A percentile compares a stretch with the other conserved stretches of the same genome.
Evolutionary conservation across 2,113 vertebrate species (phyloP).

Genomic region (Chitala chitala): DNA sequence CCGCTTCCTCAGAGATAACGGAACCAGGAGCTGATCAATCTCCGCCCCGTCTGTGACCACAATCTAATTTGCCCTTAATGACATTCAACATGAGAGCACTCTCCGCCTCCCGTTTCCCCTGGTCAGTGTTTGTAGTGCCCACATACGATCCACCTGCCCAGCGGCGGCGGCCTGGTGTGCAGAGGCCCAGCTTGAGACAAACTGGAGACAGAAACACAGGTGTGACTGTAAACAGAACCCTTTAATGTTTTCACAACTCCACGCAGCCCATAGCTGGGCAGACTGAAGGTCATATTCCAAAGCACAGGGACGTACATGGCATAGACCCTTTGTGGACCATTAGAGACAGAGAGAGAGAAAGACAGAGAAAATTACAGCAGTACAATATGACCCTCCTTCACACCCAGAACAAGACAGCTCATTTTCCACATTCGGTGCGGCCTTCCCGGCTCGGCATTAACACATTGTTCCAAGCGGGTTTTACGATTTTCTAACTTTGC

Average conservation of each 20-base stretch:
- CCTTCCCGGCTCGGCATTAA: slow-evolving; percentile 32
- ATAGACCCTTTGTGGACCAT: slow-evolving; percentile 41
- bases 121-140: background rate
- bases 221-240: slow-evolving; percentile 55
- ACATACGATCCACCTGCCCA: background rate
- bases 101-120: background rate
- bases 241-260: slow-evolving; percentile 62
- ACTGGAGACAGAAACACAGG: slow-evolving; percentile 47
- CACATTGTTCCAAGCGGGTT: background rate
- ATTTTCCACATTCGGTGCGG: slow-evolving; percentile 22
- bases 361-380: slow-evolving; percentile 60
- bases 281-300: slow-evolving; percentile 51
- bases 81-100: background rate
- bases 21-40: background rate
- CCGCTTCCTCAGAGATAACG: background rate
- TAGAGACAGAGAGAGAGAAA: too few relatives aligned
- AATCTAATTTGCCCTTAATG: slow-evolving; percentile 16
- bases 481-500: slow-evolving; percentile 1
- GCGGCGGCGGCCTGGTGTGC: background rate
- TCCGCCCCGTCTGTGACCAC: too few relatives aligned
- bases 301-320: slow-evolving; percentile 52
- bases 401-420: background rate
- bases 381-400: slow-evolving; percentile 28
- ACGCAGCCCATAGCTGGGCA: slow-evolving; percentile 39
- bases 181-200: slow-evolving; percentile 38